Percentiles rank a stretch among this genome's conserved stretches.
Evolutionary conservation across 2,797 vertebrate genomes (phyloP).

Genomic region (Malacoctenus gilli): DNA sequence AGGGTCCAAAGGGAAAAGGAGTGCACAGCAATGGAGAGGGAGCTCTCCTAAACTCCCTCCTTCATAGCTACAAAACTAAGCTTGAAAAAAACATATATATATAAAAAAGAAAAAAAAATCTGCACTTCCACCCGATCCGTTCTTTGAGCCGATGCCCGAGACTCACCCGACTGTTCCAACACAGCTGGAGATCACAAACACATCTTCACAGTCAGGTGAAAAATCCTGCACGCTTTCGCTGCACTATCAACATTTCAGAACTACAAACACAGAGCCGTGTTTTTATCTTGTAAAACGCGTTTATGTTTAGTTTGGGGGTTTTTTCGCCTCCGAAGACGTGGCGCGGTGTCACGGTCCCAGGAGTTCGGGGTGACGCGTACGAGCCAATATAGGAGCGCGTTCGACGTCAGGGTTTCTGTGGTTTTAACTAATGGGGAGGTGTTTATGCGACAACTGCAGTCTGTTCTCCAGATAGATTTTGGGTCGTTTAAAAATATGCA

Average conservation of each 20-base stretch:
- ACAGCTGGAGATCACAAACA: conserved; percentile 43
- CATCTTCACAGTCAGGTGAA: conserved; percentile 45
- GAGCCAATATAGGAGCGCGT: conserved; percentile 1
- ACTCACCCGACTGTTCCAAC: conserved; percentile 35
- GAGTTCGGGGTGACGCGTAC: not conserved
- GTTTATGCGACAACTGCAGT: conserved; percentile 15
- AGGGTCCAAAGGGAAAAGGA: conserved; percentile 63
- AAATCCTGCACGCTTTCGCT: conserved; percentile 8
- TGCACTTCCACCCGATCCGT: conserved; percentile 24
- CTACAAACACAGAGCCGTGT: not conserved
- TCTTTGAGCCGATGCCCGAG: conserved; percentile 40
- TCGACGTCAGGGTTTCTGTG: conserved; percentile 8
- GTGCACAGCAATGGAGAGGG: conserved; percentile 37
- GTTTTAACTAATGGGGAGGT: conserved; percentile 11
- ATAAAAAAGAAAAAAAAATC: conserved; percentile 23
- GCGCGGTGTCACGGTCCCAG: conserved; percentile 7
- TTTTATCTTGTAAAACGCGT: conserved; percentile 41
- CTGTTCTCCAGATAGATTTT: conserved; percentile 38
- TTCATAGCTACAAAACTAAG: conserved; percentile 26
- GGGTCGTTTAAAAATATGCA: conserved; percentile 56
- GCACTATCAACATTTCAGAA: conserved; percentile 29
- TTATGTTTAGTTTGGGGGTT: no score
- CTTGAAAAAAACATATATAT: conserved; percentile 11
- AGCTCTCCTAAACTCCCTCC: conserved; percentile 30
- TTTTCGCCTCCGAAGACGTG: conserved; percentile 5